phyloP scores from a whole-genome alignment of 2,797 vertebrate species.

The Siniperca scherzeri region DNA sequence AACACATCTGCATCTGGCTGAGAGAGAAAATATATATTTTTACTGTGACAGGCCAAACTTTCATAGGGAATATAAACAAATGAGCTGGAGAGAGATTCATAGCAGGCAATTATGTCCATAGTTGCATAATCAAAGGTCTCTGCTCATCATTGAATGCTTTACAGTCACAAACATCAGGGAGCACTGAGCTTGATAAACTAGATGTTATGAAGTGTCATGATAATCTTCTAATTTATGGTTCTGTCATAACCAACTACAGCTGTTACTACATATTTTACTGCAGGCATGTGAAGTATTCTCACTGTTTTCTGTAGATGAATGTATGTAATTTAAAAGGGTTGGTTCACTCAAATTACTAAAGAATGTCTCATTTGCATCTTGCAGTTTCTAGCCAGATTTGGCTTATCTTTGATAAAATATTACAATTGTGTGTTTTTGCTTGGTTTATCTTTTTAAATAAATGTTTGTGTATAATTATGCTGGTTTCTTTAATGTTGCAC shows the following conservation, averaged over 20 bases:
- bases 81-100: slow-evolving; percentile 11
- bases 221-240: slow-evolving; percentile 16
- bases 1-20: neutral
- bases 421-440: neutral
- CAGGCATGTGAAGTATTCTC: slow-evolving; percentile 26
- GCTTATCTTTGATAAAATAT: neutral
- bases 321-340: neutral
- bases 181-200: slow-evolving; percentile 24
- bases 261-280: slow-evolving; percentile 2
- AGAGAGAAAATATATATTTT: slow-evolving; percentile 8
- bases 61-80: slow-evolving; percentile 19
- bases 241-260: slow-evolving; percentile 6
- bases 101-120: neutral
- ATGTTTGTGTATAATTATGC: too few relatives aligned
- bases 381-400: neutral
- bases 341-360: neutral
- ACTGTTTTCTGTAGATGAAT: slow-evolving; percentile 18
- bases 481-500: too few relatives aligned
- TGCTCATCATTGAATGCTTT: slow-evolving; percentile 15
- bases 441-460: too few relatives aligned
- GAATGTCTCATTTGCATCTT: neutral
- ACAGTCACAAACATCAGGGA: slow-evolving; percentile 15
- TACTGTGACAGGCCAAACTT: slow-evolving; percentile 10
- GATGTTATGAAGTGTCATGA: slow-evolving; percentile 7
- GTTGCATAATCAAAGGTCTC: slow-evolving; percentile 27